These are phyloP conservation scores for Pachyuromys duprasi DNA, from an alignment of 2,797 vertebrate species.

Conservation along the genomic window DNA sequence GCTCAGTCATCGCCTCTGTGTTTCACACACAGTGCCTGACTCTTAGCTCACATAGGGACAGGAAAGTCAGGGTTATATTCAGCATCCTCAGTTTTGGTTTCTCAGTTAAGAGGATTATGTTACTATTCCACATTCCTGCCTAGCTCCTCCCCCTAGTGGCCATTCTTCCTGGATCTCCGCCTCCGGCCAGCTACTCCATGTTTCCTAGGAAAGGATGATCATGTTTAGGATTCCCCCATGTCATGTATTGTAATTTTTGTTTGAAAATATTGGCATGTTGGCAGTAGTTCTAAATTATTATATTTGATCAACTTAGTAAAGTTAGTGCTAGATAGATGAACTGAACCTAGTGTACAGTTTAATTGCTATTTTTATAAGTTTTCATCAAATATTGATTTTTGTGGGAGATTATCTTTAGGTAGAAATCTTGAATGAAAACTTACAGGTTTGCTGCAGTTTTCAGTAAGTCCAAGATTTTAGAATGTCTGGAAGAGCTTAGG, in stretches of 20 bases:
- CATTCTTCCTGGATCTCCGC: background rate
- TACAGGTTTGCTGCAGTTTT: background rate
- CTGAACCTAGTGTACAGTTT: background rate
- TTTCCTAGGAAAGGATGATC: background rate
- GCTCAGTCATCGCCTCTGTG: background rate
- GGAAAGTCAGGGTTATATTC: background rate
- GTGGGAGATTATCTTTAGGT: slow-evolving; percentile 2
- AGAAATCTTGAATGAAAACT: background rate
- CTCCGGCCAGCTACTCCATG: no score
- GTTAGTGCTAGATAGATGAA: background rate
- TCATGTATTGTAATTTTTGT: background rate
- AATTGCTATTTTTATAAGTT: background rate
- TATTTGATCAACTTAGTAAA: slow-evolving; percentile 14
- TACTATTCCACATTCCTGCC: background rate
- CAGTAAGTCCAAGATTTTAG: background rate
- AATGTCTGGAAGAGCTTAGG: background rate
- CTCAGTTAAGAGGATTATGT: background rate
- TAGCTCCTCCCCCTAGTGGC: background rate
- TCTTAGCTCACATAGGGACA: background rate
- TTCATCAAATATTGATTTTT: slow-evolving; percentile 11
- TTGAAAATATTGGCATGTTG: background rate
- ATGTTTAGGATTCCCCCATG: background rate
- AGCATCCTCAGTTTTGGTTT: background rate
- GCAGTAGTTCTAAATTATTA: background rate
- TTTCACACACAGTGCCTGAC: background rate